Conservation (phyloP, 2,797 vertebrate genomes). For the Pseudopleuronectes americanus region DNA sequence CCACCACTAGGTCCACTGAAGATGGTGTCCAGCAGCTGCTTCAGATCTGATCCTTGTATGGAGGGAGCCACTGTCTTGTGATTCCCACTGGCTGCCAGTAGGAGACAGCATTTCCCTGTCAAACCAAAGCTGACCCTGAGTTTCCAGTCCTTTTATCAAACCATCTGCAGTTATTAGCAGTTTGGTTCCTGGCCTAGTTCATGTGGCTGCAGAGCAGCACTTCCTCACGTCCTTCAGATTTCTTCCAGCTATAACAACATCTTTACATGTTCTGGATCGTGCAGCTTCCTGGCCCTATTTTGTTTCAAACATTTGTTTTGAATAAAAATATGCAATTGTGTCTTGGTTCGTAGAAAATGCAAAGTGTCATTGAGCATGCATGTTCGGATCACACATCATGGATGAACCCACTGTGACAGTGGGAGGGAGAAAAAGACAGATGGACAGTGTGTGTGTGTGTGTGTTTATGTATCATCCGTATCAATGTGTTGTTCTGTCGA, state of each 20-base stretch:
- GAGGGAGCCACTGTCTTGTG: conserved; percentile 1
- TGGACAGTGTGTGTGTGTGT: conserved; percentile 49
- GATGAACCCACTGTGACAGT: conserved; percentile 54
- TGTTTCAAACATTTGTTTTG: background rate
- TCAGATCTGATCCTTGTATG: background rate
- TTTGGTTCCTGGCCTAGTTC: conserved; percentile 23
- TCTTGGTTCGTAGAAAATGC: conserved; percentile 11
- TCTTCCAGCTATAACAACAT: background rate
- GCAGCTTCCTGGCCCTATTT: background rate
- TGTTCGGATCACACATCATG: conserved; percentile 49
- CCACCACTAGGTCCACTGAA: too few relatives aligned
- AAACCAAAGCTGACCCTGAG: conserved; percentile 9
- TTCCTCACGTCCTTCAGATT: background rate
- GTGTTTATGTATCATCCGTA: conserved; percentile 12
- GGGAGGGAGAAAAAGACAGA: conserved; percentile 68
- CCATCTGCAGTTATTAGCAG: conserved; percentile 15
- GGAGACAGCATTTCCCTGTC: conserved; percentile 33
- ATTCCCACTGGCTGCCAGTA: conserved; percentile 36
- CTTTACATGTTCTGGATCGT: background rate
- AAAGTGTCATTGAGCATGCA: conserved; percentile 31
- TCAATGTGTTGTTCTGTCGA: conserved; percentile 36
- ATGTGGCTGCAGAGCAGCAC: too few relatives aligned
- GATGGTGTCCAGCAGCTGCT: background rate
- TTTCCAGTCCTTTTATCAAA: background rate
- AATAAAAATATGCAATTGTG: conserved; percentile 4